Evolutionary conservation across 2,113 vertebrate species (phyloP).

Genomic region (Neolamprologus ventralis): DNA sequence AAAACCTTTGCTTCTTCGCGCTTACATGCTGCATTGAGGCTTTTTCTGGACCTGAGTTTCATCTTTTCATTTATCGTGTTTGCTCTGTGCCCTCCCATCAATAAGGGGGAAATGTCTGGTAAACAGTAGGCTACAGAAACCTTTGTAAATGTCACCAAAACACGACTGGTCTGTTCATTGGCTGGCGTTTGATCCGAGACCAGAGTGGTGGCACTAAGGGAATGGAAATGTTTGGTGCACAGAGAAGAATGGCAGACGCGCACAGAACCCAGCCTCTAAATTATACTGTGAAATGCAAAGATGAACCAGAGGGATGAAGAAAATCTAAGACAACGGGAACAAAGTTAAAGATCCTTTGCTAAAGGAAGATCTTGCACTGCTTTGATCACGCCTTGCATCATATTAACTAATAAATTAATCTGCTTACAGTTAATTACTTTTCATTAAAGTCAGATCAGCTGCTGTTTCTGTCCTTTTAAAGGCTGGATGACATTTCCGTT

Average conservation of each 20-base stretch:
- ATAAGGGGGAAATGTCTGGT: conserved; percentile 22
- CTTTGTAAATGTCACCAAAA: conserved; percentile 59
- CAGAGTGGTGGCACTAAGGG: conserved; percentile 36
- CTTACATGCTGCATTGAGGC: not conserved
- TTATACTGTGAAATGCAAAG: conserved; percentile 19
- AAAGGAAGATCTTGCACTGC: not conserved
- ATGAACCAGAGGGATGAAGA: not conserved
- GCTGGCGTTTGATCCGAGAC: conserved; percentile 22
- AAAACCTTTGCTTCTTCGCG: not conserved
- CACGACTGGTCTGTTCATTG: conserved; percentile 9
- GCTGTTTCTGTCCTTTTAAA: conserved; percentile 1
- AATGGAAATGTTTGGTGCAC: conserved; percentile 46
- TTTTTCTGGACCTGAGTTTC: not conserved
- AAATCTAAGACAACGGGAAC: not conserved
- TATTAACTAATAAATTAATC: conserved; percentile 1
- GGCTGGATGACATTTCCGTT: not conserved
- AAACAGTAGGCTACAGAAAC: conserved; percentile 28
- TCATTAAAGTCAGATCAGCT: conserved; percentile 43
- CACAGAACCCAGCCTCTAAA: not conserved
- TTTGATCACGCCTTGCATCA: not conserved
- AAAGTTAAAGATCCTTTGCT: not conserved
- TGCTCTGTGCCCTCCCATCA: conserved; percentile 3
- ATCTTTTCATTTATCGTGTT: not conserved
- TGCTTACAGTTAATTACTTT: conserved; percentile 19
- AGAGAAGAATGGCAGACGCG: conserved; percentile 11